These are phyloP conservation scores for Malurus melanocephalus DNA, from an alignment of 2,113 vertebrate genomes.

Conservation along the genomic window DNA sequence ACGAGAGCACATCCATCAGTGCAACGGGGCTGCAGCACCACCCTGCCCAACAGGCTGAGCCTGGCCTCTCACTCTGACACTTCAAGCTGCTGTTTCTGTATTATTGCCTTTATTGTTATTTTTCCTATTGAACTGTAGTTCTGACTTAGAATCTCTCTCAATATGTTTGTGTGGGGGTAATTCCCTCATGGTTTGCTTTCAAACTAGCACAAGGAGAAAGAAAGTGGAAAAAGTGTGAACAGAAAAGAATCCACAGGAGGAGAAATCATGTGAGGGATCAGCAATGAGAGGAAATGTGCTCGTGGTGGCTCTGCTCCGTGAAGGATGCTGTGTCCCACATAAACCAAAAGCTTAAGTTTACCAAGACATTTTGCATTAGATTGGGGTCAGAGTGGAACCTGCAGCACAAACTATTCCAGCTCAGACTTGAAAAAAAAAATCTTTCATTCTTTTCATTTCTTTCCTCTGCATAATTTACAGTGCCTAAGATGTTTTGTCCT, in stretches of 20 bases:
- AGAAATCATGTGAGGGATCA: not conserved
- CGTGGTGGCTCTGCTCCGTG: rapidly evolving
- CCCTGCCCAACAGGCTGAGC: too few relatives aligned
- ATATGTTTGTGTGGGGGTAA: too few relatives aligned
- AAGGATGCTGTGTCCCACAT: not conserved
- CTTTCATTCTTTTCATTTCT: not conserved
- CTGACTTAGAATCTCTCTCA: too few relatives aligned
- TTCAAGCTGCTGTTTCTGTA: too few relatives aligned
- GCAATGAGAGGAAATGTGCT: not conserved
- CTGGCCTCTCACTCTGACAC: too few relatives aligned
- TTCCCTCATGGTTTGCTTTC: too few relatives aligned
- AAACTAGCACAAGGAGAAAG: not conserved
- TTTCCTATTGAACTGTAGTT: too few relatives aligned
- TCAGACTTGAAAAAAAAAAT: not conserved
- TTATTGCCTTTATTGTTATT: too few relatives aligned
- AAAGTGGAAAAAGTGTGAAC: slow-evolving; percentile 37
- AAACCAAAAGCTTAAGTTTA: slow-evolving; percentile 16
- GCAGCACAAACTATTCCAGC: not conserved
- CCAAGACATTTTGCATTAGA: not conserved
- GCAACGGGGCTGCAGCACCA: too few relatives aligned
- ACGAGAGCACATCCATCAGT: too few relatives aligned
- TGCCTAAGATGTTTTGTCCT: not conserved
- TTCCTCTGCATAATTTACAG: not conserved
- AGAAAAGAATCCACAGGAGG: slow-evolving; percentile 16
- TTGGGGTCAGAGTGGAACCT: not conserved